Evolutionary conservation across 2,888 invertebrate species (phyloP).

Genomic region (Drosophila sordidula): DNA sequence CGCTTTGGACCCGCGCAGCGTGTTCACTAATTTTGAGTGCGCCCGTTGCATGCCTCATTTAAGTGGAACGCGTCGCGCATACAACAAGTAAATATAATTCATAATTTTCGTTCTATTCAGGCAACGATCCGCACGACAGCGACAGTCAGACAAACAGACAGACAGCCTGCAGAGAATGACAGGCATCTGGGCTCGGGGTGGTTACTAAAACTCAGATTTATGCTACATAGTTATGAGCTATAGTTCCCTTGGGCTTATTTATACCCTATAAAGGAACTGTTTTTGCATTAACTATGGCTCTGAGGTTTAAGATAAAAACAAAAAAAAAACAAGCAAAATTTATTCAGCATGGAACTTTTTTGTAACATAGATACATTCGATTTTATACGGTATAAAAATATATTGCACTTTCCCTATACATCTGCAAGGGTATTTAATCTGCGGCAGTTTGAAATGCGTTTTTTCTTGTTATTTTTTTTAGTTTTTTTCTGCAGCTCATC

Average conservation of each 20-base stretch:
- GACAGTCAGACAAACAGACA: slow-evolving; percentile 1
- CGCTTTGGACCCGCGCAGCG: slow-evolving; percentile 43
- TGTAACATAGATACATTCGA: too few species aligned
- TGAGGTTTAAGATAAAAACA: too few species aligned
- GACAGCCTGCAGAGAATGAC: slow-evolving; percentile 3
- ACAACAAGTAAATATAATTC: slow-evolving; percentile 79
- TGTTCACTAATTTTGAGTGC: slow-evolving; percentile 57
- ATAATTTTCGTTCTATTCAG: slow-evolving; percentile 72
- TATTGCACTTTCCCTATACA: too few species aligned
- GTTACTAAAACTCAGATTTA: slow-evolving; percentile 17
- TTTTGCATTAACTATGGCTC: too few species aligned
- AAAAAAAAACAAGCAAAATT: too few species aligned
- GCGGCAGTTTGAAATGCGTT: too few species aligned
- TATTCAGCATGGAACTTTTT: too few species aligned
- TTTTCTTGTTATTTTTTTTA: not conserved
- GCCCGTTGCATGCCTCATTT: slow-evolving; percentile 59
- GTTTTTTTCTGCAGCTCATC: slow-evolving; percentile 55
- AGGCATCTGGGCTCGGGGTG: slow-evolving; percentile 27
- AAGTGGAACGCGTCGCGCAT: slow-evolving; percentile 56
- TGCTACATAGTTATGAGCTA: slow-evolving; percentile 6
- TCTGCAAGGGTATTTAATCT: too few species aligned
- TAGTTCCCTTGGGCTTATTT: not conserved
- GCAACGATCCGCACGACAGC: slow-evolving; percentile 33
- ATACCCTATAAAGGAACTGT: slow-evolving; percentile 10
- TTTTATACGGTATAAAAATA: too few species aligned